Evolutionary conservation across 2,113 vertebrate genomes (phyloP).

Genomic region (Dicrurus megarhynchus): DNA sequence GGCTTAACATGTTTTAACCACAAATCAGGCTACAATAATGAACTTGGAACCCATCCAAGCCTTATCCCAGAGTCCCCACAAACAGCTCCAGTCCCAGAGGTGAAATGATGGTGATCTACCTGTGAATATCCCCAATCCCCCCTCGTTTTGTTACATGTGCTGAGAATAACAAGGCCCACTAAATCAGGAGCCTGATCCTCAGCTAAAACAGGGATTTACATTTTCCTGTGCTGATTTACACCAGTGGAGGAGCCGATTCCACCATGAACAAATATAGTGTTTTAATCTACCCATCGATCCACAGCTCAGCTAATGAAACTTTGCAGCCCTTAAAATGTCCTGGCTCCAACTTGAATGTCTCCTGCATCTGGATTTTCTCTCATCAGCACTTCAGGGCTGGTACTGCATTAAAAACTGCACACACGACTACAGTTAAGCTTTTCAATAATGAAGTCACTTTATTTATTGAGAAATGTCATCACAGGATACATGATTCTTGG

Average conservation of each 20-base stretch:
- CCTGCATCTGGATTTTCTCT: constrained; percentile 59
- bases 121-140: background rate
- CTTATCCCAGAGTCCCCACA: constrained; percentile 55
- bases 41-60: constrained; percentile 49
- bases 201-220: constrained; percentile 31
- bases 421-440: constrained; percentile 47
- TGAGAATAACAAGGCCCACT: constrained; percentile 39
- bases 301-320: constrained; percentile 60
- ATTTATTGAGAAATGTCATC: constrained; percentile 66
- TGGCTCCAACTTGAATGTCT: constrained; percentile 39
- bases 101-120: constrained; percentile 34
- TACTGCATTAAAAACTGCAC: constrained; percentile 52
- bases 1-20: constrained; percentile 70
- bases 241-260: constrained; percentile 6
- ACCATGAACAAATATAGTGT: constrained; percentile 3
- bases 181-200: constrained; percentile 45
- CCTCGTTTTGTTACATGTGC: constrained; percentile 8
- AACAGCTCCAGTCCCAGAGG: constrained; percentile 43
- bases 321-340: constrained; percentile 37
- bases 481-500: constrained; percentile 66
- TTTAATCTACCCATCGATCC: constrained; percentile 48
- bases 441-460: constrained; percentile 63
- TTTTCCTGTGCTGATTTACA: constrained; percentile 38
- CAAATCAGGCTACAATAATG: constrained; percentile 58
- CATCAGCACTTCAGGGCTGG: constrained; percentile 32